Conservation (phyloP, 2,888 invertebrate genomes). For the Punctoribates punctum region DNA sequence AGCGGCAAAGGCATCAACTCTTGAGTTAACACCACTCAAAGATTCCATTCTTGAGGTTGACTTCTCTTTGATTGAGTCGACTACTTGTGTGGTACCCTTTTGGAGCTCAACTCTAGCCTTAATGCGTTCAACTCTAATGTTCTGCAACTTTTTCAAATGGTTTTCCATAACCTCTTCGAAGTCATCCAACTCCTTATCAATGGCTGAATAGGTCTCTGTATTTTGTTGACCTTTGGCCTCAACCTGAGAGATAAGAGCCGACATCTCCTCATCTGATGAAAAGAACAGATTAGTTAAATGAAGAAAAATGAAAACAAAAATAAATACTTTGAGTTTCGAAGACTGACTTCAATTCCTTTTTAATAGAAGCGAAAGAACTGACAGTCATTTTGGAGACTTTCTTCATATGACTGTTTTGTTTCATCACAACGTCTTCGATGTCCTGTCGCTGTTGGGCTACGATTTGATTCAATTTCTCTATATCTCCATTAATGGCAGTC, state of each 20-base stretch:
- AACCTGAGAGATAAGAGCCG: not conserved
- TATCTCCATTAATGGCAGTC: not conserved
- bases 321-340: constrained; percentile 1
- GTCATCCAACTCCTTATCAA: not conserved
- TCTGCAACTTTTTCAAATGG: not conserved
- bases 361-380: not conserved
- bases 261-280: not conserved
- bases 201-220: not conserved
- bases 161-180: not conserved
- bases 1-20: not conserved
- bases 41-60: too few relatives aligned
- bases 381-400: not conserved
- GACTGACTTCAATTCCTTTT: not conserved
- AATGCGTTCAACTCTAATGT: not conserved
- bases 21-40: not conserved
- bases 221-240: not conserved
- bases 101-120: not conserved
- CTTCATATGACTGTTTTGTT: constrained; percentile 32
- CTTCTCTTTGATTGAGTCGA: not conserved
- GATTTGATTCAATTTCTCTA: not conserved
- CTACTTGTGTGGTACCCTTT: not conserved
- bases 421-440: constrained; percentile 29
- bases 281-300: not conserved
- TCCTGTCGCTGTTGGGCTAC: constrained; percentile 22
- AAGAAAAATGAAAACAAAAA: not conserved